Evolutionary conservation across 2,888 invertebrate species (phyloP).

Genomic region (Blastobasis lacticolella): DNA sequence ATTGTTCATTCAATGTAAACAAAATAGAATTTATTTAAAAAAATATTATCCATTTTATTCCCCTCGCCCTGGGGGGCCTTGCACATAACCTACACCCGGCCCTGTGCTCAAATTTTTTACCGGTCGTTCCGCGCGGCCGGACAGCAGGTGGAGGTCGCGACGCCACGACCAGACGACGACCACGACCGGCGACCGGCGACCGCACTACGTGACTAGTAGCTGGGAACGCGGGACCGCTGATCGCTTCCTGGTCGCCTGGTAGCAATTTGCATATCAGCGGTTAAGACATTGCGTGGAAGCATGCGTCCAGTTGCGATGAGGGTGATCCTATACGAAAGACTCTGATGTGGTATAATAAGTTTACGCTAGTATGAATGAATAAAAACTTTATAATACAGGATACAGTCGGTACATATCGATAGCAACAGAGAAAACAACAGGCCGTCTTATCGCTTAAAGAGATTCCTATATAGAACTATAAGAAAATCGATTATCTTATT

Average conservation of each 20-base stretch:
- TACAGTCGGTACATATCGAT: too few relatives aligned
- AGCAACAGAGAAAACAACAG: too few relatives aligned
- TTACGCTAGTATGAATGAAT: neutral
- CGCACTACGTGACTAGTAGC: conserved; percentile 4
- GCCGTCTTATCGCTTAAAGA: too few relatives aligned
- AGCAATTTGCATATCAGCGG: neutral
- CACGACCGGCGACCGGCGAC: conserved; percentile 2
- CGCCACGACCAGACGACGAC: conserved; percentile 42
- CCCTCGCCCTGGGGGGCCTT: too few relatives aligned
- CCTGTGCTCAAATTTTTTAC: conserved; percentile 4
- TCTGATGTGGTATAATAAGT: neutral
- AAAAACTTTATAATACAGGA: too few relatives aligned
- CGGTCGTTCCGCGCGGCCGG: conserved; percentile 43
- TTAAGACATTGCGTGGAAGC: neutral
- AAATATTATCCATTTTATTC: too few relatives aligned
- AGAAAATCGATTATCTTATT: too few relatives aligned
- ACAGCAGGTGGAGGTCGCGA: conserved; percentile 21
- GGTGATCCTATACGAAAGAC: neutral
- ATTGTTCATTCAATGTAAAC: too few relatives aligned
- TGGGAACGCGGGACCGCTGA: conserved; percentile 40
- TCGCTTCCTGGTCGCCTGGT: conserved; percentile 31
- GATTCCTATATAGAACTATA: too few relatives aligned
- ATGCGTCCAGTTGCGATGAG: too few relatives aligned
- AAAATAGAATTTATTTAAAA: too few relatives aligned
- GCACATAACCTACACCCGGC: neutral